phyloP scores from a whole-genome alignment of 2,888 invertebrate genomes.

The Agrenia bidenticulata region DNA sequence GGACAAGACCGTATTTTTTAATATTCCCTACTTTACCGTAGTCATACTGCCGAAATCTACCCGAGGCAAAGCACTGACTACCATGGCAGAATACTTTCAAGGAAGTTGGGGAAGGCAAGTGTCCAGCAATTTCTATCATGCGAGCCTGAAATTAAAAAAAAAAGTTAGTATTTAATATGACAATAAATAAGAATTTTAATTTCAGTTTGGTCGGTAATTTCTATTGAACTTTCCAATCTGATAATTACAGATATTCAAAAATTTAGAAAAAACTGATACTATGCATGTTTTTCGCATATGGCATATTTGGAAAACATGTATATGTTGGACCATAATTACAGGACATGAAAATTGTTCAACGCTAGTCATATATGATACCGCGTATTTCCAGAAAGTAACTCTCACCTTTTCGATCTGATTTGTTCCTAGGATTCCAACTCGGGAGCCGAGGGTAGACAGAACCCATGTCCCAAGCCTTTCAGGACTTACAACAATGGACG shows the following conservation, averaged over 20 bases:
- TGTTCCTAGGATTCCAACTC: neutral
- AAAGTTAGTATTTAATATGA: neutral
- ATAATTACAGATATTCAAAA: too few species aligned
- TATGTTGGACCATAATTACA: too few species aligned
- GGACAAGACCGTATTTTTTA: neutral
- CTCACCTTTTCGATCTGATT: conserved; percentile 7
- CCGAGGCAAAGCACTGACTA: neutral
- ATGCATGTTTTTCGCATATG: too few species aligned
- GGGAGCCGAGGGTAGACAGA: neutral
- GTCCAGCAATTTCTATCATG: neutral
- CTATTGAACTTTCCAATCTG: too few species aligned
- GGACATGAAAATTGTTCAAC: too few species aligned
- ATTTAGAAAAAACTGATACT: too few species aligned
- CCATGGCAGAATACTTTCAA: conserved; percentile 3
- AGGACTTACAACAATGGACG: neutral
- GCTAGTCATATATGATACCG: too few species aligned
- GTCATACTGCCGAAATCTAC: neutral
- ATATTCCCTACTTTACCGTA: conserved; percentile 3
- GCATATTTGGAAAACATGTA: too few species aligned
- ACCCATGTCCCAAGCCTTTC: neutral
- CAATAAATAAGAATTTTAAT: too few species aligned
- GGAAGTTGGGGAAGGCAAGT: neutral
- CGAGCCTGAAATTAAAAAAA: neutral
- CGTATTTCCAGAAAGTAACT: too few species aligned
- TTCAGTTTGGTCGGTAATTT: too few species aligned